A percentile compares a stretch with the other conserved stretches of the same genome.
phyloP scores from a whole-genome alignment of 2,888 invertebrate species.

The Cantharis nigra region DNA sequence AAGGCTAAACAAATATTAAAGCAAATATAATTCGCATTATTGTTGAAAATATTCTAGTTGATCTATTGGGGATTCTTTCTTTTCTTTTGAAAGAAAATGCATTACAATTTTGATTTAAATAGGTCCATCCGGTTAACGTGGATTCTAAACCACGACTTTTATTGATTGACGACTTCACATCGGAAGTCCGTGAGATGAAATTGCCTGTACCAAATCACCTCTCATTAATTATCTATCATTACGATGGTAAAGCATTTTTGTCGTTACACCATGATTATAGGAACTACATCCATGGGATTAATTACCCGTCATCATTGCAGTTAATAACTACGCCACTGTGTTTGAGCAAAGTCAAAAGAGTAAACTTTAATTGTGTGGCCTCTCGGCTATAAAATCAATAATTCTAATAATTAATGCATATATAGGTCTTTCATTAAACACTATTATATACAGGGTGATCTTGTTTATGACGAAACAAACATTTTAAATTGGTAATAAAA shows the following conservation, averaged over 20 bases:
- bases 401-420: neutral
- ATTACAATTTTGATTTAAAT: no score
- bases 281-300: neutral
- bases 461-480: neutral
- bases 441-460: neutral
- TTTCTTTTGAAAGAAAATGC: no score
- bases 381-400: neutral
- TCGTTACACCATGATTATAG: neutral
- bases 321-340: neutral
- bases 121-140: neutral
- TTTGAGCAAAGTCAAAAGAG: neutral
- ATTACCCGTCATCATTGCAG: neutral
- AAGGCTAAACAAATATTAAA: neutral
- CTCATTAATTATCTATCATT: neutral
- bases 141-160: neutral
- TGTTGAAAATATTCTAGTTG: neutral
- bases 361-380: neutral
- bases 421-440: no score
- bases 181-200: neutral
- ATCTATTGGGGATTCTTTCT: no score
- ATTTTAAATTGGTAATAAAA: slow-evolving; percentile 7
- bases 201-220: neutral
- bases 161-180: neutral
- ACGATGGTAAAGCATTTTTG: neutral
- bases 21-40: neutral